phyloP scores from a whole-genome alignment of 2,113 vertebrate genomes.

The Pelmatolapia mariae region DNA sequence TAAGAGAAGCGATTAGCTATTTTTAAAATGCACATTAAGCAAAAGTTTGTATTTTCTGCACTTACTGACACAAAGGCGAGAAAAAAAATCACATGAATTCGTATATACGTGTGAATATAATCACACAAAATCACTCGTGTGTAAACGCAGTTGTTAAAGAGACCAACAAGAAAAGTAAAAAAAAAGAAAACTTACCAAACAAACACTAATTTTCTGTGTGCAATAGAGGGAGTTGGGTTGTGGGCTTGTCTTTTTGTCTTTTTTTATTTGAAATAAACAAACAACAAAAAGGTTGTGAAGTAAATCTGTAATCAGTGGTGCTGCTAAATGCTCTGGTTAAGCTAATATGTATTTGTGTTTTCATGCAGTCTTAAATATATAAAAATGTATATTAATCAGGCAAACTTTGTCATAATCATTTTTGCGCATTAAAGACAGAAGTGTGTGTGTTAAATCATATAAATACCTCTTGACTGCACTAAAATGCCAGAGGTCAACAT shows the following conservation, averaged over 20 bases:
- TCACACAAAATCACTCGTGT: rapidly evolving
- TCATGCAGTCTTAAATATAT: not conserved
- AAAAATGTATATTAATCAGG: not conserved
- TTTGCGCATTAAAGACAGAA: rapidly evolving
- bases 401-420: not conserved
- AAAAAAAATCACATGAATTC: not conserved
- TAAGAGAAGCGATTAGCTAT: not conserved
- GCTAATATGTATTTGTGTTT: not conserved
- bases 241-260: not conserved
- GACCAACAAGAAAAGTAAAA: not conserved
- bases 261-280: not conserved
- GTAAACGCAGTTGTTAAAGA: not conserved
- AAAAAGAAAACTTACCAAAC: not conserved
- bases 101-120: rapidly evolving
- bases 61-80: not conserved
- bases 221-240: rapidly evolving
- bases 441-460: not conserved
- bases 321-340: not conserved
- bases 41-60: rapidly evolving
- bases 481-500: not conserved
- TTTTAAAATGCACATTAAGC: not conserved
- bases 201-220: not conserved
- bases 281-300: not conserved
- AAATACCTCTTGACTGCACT: not conserved
- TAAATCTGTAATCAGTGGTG: not conserved